These are phyloP conservation scores for Thermophis baileyi DNA, from an alignment of 2,113 vertebrate genomes.

Conservation along the genomic window DNA sequence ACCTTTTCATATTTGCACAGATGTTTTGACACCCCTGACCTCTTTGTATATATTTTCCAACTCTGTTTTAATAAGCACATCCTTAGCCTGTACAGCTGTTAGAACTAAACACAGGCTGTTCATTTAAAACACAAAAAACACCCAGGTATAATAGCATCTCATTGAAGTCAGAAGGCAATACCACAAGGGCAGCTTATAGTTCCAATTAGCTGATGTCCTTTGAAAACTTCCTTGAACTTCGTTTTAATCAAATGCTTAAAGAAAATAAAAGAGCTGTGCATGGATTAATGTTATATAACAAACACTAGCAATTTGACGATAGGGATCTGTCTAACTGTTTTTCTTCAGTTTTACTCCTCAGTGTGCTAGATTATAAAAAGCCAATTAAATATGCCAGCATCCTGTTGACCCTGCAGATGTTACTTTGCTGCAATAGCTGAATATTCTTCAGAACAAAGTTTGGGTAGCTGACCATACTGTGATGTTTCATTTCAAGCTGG, in stretches of 20 bases:
- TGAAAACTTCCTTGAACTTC: neutral
- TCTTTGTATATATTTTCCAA: neutral
- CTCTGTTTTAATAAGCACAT: neutral
- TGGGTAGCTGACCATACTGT: neutral
- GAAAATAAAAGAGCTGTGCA: slow-evolving; percentile 18
- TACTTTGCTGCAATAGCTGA: neutral
- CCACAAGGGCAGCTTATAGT: slow-evolving; percentile 3
- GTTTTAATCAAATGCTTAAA: neutral
- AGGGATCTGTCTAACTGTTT: neutral
- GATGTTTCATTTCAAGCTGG: neutral
- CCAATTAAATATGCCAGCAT: neutral
- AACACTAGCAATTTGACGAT: neutral
- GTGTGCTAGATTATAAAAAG: neutral
- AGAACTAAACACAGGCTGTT: neutral
- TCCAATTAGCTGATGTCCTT: slow-evolving; percentile 32
- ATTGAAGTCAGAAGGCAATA: slow-evolving; percentile 3
- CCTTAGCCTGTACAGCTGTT: neutral
- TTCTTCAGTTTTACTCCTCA: neutral
- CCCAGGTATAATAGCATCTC: slow-evolving; percentile 13
- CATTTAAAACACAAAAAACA: slow-evolving; percentile 2
- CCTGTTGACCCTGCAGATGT: neutral
- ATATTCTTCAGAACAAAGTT: neutral
- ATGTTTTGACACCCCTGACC: neutral
- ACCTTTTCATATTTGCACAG: neutral
- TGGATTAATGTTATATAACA: neutral